phyloP scores from a whole-genome alignment of 2,797 vertebrate genomes.

The Cirrhinus mrigala region DNA sequence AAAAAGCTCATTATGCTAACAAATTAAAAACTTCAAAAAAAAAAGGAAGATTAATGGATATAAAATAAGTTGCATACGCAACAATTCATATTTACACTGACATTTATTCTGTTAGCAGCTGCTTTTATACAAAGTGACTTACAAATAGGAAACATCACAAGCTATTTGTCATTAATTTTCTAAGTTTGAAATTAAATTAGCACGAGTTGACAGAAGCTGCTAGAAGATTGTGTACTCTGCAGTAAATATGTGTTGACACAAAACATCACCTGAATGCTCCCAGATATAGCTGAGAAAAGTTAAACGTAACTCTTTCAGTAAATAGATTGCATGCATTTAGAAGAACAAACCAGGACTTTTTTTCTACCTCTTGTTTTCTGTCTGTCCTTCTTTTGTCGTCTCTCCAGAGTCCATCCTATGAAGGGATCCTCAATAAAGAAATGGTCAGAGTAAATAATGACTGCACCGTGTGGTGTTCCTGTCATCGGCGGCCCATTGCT shows the following conservation, averaged over 20 bases:
- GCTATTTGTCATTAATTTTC: not conserved
- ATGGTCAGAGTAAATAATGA: conserved; percentile 38
- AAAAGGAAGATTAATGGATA: not conserved
- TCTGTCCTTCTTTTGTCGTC: not conserved
- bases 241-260: not conserved
- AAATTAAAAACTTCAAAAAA: not conserved
- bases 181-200: not conserved
- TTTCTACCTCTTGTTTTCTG: not conserved
- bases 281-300: not conserved
- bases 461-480: conserved; percentile 10
- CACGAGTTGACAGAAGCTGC: not conserved
- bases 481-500: conserved; percentile 15
- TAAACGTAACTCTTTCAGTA: not conserved
- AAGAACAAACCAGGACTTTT: not conserved
- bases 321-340: not conserved
- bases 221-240: not conserved
- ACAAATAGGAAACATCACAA: not conserved
- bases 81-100: not conserved
- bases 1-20: not conserved
- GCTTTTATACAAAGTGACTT: not conserved
- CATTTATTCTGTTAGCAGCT: not conserved
- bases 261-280: not conserved
- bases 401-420: not conserved
- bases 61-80: not conserved
- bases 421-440: conserved; percentile 6